phyloP scores from a whole-genome alignment of 2,113 vertebrate genomes.

The Cairina moschata region DNA sequence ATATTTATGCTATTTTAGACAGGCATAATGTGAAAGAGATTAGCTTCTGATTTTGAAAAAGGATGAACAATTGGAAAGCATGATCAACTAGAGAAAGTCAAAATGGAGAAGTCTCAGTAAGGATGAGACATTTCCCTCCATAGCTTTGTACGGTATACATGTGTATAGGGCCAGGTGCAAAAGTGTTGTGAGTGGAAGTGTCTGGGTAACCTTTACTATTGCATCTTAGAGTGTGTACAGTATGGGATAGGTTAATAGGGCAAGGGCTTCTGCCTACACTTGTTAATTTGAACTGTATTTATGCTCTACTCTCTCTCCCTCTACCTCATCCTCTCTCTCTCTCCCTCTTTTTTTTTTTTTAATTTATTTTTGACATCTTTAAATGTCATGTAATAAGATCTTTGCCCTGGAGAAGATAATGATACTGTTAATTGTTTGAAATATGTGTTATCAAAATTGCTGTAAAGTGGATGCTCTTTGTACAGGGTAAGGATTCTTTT shows the following conservation, averaged over 20 bases:
- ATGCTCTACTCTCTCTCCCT: neutral
- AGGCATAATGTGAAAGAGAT: neutral
- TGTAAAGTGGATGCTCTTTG: neutral
- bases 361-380: neutral
- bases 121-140: neutral
- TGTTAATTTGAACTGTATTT: neutral
- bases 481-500: neutral
- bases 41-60: neutral
- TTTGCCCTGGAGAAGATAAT: neutral
- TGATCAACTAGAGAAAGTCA: neutral
- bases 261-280: fast-evolving
- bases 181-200: neutral
- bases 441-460: neutral
- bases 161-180: neutral
- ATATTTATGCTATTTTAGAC: constrained; percentile 22
- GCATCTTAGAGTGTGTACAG: fast-evolving
- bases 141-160: neutral
- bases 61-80: neutral
- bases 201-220: neutral
- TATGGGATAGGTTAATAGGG: neutral
- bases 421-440: neutral
- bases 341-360: neutral
- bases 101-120: neutral
- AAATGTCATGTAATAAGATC: neutral
- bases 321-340: neutral